Conservation (phyloP, 1,140 invertebrate species). For the Micrasema longulum region DNA sequence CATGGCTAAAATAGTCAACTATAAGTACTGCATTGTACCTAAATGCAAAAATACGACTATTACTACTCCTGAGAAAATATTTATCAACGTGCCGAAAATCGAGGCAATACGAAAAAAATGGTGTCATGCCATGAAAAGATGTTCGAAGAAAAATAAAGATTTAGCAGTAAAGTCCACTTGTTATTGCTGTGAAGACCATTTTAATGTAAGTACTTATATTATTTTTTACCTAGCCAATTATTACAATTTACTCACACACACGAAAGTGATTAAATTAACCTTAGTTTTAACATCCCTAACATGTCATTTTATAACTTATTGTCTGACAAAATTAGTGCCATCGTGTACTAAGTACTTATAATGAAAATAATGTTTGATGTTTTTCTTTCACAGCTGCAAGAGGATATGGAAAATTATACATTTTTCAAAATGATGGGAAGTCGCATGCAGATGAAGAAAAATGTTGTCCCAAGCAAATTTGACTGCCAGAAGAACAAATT, state of each 20-base stretch:
- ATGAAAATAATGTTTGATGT: not conserved
- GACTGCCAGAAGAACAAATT: not conserved
- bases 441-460: not conserved
- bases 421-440: not conserved
- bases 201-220: not conserved
- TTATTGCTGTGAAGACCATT: constrained; percentile 8
- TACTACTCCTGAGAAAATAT: not conserved
- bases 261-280: no score
- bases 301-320: not conserved
- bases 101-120: not conserved
- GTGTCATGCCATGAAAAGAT: constrained; percentile 6
- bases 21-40: constrained; percentile 3
- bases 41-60: constrained; percentile 3
- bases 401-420: not conserved
- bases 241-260: no score
- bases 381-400: constrained; percentile 5
- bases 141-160: not conserved
- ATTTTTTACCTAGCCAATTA: not conserved
- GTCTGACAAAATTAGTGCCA: not conserved
- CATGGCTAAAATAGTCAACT: not conserved
- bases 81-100: not conserved
- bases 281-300: not conserved
- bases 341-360: not conserved
- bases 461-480: not conserved
- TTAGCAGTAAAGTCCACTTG: not conserved